Conservation (phyloP, 2,888 invertebrate species). For the Heliconius sara region DNA sequence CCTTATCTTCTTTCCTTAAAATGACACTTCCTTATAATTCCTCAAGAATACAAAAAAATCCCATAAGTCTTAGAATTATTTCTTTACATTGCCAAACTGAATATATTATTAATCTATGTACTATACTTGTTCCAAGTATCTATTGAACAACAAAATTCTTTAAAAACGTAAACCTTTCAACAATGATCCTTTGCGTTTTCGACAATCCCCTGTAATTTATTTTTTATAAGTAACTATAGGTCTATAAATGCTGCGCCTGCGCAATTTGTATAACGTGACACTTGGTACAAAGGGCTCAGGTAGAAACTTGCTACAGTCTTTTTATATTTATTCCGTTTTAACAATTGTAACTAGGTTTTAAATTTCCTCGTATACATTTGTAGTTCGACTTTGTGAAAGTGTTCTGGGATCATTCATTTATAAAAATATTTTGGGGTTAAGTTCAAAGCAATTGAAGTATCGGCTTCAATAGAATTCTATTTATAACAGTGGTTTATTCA, state of each 20-base stretch:
- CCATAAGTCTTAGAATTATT: neutral
- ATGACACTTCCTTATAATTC: too few species aligned
- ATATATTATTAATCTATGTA: neutral
- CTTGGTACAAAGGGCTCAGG: conserved; percentile 24
- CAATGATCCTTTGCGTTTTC: neutral
- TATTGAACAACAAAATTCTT: conserved; percentile 14
- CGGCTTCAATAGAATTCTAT: neutral
- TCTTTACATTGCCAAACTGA: neutral
- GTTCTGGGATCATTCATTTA: conserved; percentile 20
- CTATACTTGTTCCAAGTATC: neutral
- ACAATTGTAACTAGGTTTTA: conserved; percentile 30
- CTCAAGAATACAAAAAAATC: too few species aligned
- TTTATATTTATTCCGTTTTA: conserved; percentile 28
- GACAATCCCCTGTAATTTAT: conserved; percentile 23
- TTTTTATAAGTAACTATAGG: conserved; percentile 17
- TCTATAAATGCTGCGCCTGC: conserved; percentile 7
- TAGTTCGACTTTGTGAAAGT: conserved; percentile 23
- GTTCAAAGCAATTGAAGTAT: conserved; percentile 4
- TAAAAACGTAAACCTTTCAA: conserved; percentile 2
- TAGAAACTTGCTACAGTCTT: conserved; percentile 16
- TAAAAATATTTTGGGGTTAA: conserved; percentile 24
- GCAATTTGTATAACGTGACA: conserved; percentile 24
- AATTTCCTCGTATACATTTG: conserved; percentile 20
- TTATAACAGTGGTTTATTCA: neutral
- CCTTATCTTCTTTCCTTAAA: too few species aligned